phyloP scores from a whole-genome alignment of 2,888 invertebrate species.

The Cepaea hortensis region DNA sequence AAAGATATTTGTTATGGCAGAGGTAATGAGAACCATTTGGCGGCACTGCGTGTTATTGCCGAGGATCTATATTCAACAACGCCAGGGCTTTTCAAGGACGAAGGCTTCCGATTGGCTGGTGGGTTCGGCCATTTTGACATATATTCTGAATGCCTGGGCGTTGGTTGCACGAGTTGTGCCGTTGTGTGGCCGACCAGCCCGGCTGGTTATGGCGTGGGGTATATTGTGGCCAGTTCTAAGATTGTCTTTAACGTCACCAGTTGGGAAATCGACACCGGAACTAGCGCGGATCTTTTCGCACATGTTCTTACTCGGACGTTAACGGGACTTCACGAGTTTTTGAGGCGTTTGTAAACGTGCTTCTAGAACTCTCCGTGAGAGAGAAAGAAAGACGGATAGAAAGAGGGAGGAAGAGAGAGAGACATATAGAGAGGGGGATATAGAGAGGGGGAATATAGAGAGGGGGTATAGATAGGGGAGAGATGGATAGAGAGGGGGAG shows the following conservation, averaged over 20 bases:
- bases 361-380: too few species aligned
- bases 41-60: conserved; percentile 20
- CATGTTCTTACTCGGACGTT: background rate
- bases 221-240: conserved; percentile 10
- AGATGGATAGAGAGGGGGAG: background rate
- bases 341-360: background rate
- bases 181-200: conserved; percentile 16
- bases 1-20: background rate
- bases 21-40: conserved; percentile 35
- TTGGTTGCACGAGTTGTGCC: conserved; percentile 22
- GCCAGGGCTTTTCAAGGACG: background rate
- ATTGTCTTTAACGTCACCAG: conserved; percentile 23
- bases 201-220: conserved; percentile 40
- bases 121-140: conserved; percentile 25
- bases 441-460: background rate
- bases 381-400: background rate
- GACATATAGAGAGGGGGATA: too few species aligned
- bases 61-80: background rate
- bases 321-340: background rate
- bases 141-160: conserved; percentile 10
- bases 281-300: conserved; percentile 22
- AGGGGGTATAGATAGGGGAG: background rate
- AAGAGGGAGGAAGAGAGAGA: too few species aligned
- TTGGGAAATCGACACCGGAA: background rate
- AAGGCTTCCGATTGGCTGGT: background rate